Base-by-base conservation (phyloP, 1,140 invertebrate species). In the Panagrolaimus sp. region DNA sequence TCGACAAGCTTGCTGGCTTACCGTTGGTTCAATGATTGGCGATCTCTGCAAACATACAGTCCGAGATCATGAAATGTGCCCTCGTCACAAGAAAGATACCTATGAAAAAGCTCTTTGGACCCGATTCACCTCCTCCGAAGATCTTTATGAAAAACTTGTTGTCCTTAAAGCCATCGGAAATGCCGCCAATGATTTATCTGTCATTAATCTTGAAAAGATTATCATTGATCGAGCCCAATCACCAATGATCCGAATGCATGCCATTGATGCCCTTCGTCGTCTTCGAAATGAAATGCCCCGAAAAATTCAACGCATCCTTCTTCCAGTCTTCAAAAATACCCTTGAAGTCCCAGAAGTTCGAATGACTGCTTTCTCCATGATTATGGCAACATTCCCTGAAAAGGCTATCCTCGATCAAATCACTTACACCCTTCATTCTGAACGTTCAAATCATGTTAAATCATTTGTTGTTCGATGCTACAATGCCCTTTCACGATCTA, bases 111-210 rank as follows among this genome's bases (percentile, higher is more conserved):
- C 68, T 10, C 43, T 69, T 10, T 43, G n/a, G 3, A 17, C 71
- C n/a, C 68, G 28, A 4, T 69, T 17, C 28, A 21, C 67, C 0
- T 32, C 15, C 44, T 52, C 65, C 52, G 43, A 75, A 10, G 63
- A 21, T 72, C 73, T 48, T 17, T 76, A 76, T 75, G 76, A 76
- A 38, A 78, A 79, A 46, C 26, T 76, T 9, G 21, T 80, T 17
- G 77, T 73, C 43, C 46, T 76, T 14, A 71, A 72, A 28, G 63
- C 76, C 32, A 26, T 76, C 17, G 75, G 75, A 32, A 76, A 76
- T 64, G 77, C 75, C 28, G 75, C 67, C 43, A 14, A 79, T 26
- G 73, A 76, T 47, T 76, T n/a, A 75, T n/a, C 73, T 9, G 28
- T 74, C n/a, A 28, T 12, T 12, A 44, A 76, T 17, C 62, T 76